These are phyloP conservation scores for Entelurus aequoreus DNA, from an alignment of 2,113 vertebrate genomes.

Conservation along the genomic window DNA sequence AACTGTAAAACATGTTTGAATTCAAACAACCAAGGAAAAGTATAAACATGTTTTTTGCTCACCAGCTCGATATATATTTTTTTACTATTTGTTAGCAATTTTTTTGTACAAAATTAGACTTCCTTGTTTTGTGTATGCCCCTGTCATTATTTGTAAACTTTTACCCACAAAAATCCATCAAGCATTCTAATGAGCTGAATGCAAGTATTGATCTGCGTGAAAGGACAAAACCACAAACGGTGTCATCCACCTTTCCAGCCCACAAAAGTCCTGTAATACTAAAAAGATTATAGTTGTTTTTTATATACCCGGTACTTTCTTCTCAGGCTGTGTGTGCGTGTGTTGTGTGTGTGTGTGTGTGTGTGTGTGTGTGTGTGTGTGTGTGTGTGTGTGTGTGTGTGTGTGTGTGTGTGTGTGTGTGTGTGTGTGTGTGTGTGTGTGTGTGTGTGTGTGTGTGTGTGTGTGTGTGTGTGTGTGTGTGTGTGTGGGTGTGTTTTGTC, in stretches of 20 bases:
- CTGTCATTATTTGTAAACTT: not conserved
- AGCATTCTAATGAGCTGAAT: not conserved
- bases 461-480: no score
- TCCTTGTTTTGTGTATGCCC: not conserved
- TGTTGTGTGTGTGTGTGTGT: not conserved
- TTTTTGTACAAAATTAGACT: no score
- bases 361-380: no score
- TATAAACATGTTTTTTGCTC: no score
- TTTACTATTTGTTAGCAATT: no score
- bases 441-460: no score
- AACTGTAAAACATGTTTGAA: no score
- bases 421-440: not conserved
- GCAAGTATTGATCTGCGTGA: constrained; percentile 6
- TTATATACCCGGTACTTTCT: not conserved
- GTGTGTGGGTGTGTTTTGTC: not conserved
- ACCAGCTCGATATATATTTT: no score
- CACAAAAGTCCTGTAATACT: not conserved
- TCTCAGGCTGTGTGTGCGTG: not conserved
- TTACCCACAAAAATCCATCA: constrained; percentile 1
- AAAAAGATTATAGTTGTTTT: constrained; percentile 6
- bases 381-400: no score
- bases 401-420: no score
- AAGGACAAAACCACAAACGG: constrained; percentile 15
- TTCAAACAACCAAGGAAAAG: no score
- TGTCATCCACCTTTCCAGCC: not conserved